Conservation (phyloP, 2,888 invertebrate species). For the Lithosia quadra region DNA sequence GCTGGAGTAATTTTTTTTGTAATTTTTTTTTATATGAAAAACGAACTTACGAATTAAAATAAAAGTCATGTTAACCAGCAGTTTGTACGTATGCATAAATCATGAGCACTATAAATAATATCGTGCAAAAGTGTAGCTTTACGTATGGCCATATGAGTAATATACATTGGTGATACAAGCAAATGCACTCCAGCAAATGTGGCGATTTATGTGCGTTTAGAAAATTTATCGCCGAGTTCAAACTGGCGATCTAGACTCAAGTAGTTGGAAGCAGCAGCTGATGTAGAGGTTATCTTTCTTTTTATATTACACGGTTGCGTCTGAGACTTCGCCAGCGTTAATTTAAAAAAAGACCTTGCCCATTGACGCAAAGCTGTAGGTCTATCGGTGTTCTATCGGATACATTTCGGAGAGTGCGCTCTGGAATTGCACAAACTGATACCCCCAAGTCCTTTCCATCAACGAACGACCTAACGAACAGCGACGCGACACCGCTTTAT, state of each 20-base stretch:
- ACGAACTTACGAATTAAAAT: background rate
- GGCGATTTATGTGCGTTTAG: conserved; percentile 1
- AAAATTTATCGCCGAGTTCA: background rate
- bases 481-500: too few relatives aligned
- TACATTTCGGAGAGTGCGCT: too few relatives aligned
- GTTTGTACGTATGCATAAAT: background rate
- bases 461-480: too few relatives aligned
- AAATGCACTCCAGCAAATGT: conserved; percentile 2
- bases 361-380: too few relatives aligned
- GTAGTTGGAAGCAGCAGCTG: background rate
- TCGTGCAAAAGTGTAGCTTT: conserved; percentile 20
- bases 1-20: too few relatives aligned
- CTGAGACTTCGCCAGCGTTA: too few relatives aligned
- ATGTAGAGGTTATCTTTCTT: background rate
- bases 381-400: too few relatives aligned
- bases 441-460: too few relatives aligned
- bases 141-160: conserved; percentile 4
- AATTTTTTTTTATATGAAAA: too few relatives aligned
- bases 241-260: background rate
- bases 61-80: background rate
- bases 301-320: background rate
- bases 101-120: background rate
- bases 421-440: too few relatives aligned
- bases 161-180: conserved; percentile 19
- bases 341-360: too few relatives aligned